These are phyloP conservation scores for Illadopsis cleaveri DNA, from an alignment of 2,113 vertebrate genomes.

Conservation along the genomic window DNA sequence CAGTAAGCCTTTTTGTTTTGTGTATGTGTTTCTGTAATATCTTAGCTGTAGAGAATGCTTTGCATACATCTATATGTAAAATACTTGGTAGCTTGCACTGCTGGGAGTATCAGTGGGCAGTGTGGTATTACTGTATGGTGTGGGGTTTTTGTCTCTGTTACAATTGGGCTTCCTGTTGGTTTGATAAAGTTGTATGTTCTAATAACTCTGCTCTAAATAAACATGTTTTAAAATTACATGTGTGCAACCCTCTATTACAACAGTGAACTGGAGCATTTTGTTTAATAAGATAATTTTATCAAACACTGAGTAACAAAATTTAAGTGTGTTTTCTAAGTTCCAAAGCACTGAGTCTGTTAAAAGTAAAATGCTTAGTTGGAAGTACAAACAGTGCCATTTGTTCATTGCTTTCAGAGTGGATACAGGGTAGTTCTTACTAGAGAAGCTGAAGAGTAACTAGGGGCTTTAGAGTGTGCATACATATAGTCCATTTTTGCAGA, in stretches of 20 bases:
- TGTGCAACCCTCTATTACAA: not conserved
- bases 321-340: not conserved
- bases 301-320: not conserved
- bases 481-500: not conserved
- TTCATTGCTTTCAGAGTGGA: not conserved
- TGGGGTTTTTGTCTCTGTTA: not conserved
- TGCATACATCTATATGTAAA: not conserved
- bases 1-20: conserved; percentile 80
- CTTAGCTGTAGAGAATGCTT: not conserved
- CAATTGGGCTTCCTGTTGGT: not conserved
- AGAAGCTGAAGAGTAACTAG: not conserved
- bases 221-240: not conserved
- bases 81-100: not conserved
- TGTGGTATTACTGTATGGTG: not conserved
- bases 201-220: not conserved
- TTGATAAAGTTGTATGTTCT: not conserved
- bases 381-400: not conserved
- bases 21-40: not conserved
- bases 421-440: not conserved
- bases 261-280: not conserved
- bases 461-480: not conserved
- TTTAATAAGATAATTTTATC: not conserved
- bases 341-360: not conserved
- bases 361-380: not conserved
- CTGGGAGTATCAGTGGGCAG: not conserved